Base-by-base conservation (phyloP, 2,888 invertebrate genomes). In the Amorpha juglandis region DNA sequence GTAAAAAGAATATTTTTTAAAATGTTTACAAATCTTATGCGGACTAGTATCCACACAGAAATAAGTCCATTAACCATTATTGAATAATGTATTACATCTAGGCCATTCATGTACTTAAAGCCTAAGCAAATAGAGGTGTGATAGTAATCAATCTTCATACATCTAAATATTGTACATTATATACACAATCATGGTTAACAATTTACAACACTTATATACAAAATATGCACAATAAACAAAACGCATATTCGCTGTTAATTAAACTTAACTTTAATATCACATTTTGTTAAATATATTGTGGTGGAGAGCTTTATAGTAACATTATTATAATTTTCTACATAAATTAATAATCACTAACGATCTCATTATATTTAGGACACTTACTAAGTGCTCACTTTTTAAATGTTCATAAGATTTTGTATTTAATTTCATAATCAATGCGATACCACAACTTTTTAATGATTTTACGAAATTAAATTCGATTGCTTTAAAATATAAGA, bases 191-290 rank as follows among this genome's bases (percentile, higher is more conserved):
- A n/a, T n/a, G n/a, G 14, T 12, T 45, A 33, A 27, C 9, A 27
- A 63, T 63, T 47, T 63, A 45, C 48, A 63, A 45, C n/a, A 19
- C 55, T 55, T 48, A 66, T 63, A 50, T 64, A 67, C 63, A 63
- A 67, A 65, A 51, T 63, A 38, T 27, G 47, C 65, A 63, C 52
- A 68, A 73, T 71, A 67, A 74, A 75, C 72, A 74, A 74, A 76
- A 74, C 70, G 70, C 71, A 71, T 67, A 70, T 71, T 76, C 75
- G 71, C 72, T 73, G 74, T 72, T 71, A 70, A 70, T 71, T 27
- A 77, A 84, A 83, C 85, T 85, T 89, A 88, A 83, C 69, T 79
- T 85, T 88, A 88, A 83, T 89, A 89, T 89, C 89, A 89, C 89
- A 89, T 82, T 86, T 86, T 79, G 76, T 82, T 81, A 74, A 70